Evolutionary conservation across 1,140 invertebrate species (phyloP).

Genomic region (Oncopodura yosiiana): DNA sequence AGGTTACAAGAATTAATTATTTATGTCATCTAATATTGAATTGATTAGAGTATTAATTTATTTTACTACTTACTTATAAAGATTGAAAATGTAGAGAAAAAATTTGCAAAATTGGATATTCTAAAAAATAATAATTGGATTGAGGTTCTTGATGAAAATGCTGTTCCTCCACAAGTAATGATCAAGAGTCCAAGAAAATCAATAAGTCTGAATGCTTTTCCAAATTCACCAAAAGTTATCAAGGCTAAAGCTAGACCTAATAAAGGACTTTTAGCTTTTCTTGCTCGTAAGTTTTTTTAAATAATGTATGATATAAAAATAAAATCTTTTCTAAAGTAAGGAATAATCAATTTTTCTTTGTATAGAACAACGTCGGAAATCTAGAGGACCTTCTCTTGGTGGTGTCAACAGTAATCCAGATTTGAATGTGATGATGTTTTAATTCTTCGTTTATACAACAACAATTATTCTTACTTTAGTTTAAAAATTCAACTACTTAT

Average conservation of each 20-base stretch:
- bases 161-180: neutral
- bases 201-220: neutral
- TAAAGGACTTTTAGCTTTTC: conserved; percentile 11
- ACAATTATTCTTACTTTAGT: too few species aligned
- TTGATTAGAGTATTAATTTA: neutral
- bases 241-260: conserved; percentile 8
- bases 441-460: too few species aligned
- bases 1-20: conserved; percentile 6
- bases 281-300: conserved; percentile 10
- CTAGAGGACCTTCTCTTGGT: too few species aligned
- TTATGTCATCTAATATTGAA: neutral
- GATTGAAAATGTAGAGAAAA: conserved; percentile 16
- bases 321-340: too few species aligned
- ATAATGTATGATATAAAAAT: too few species aligned
- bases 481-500: too few species aligned
- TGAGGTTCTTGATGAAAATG: neutral
- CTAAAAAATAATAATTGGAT: conserved; percentile 22
- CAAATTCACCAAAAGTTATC: neutral
- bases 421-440: too few species aligned
- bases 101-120: conserved; percentile 6
- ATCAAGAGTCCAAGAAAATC: neutral
- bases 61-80: conserved; percentile 5
- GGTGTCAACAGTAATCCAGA: too few species aligned
- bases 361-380: too few species aligned
- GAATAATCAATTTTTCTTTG: too few species aligned